Conservation (phyloP, 2,113 vertebrate genomes). For the Onychorhynchus coronatus region DNA sequence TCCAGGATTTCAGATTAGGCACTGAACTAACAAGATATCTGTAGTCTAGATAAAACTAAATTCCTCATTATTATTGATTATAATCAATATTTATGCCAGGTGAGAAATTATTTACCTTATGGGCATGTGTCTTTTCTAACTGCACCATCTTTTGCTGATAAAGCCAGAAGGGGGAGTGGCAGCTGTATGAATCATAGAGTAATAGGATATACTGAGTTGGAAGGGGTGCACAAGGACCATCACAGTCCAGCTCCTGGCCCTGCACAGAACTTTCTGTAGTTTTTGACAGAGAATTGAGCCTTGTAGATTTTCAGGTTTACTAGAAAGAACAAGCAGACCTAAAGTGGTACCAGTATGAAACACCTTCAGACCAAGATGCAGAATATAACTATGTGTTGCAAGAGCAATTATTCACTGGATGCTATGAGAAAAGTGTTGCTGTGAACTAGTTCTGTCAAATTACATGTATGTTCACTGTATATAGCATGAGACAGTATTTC, state of each 20-base stretch:
- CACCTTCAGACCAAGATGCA: background rate
- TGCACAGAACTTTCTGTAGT: background rate
- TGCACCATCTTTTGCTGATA: background rate
- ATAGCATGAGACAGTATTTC: background rate
- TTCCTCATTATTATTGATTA: background rate
- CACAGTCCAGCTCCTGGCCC: background rate
- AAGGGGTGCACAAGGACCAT: background rate
- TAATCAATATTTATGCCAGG: background rate
- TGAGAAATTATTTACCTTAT: background rate
- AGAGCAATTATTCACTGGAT: background rate
- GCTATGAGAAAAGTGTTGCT: background rate
- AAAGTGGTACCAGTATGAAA: background rate
- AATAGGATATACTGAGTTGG: background rate
- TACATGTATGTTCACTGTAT: background rate
- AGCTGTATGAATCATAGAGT: background rate
- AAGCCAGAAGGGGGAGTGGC: background rate
- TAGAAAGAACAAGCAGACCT: background rate
- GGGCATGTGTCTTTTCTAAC: background rate
- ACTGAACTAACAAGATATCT: background rate
- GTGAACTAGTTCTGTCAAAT: background rate
- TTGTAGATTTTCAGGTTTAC: background rate
- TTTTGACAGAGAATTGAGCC: background rate
- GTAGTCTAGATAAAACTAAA: background rate
- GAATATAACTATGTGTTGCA: background rate
- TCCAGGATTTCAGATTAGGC: background rate